Evolutionary conservation across 1,140 invertebrate genomes (phyloP).

Genomic region (Saxidomus purpurata): DNA sequence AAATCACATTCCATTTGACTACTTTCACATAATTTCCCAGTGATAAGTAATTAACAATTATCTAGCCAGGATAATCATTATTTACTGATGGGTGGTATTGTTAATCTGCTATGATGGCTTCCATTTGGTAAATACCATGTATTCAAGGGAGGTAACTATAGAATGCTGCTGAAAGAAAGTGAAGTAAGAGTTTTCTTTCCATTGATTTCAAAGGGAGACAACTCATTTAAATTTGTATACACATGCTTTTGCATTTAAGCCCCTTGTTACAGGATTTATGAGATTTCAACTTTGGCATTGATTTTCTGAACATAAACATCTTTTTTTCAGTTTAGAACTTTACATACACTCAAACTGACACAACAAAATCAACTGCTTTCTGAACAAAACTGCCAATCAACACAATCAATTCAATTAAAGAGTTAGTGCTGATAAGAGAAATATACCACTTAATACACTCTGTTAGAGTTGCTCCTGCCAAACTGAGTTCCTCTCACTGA

Average conservation of each 20-base stretch:
- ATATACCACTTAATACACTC: not conserved
- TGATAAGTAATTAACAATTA: constrained; percentile 38
- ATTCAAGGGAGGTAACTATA: not conserved
- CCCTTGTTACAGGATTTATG: too few relatives aligned
- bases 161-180: not conserved
- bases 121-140: not conserved
- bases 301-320: too few relatives aligned
- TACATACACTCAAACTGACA: too few relatives aligned
- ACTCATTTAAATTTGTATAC: not conserved
- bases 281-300: too few relatives aligned
- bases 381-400: too few relatives aligned
- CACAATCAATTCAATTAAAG: too few relatives aligned
- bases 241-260: too few relatives aligned
- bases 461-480: not conserved
- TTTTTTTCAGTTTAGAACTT: too few relatives aligned
- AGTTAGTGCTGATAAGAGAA: not conserved
- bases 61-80: constrained; percentile 19
- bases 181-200: not conserved
- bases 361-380: too few relatives aligned
- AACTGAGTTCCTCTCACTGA: not conserved
- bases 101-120: constrained; percentile 12
- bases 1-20: not conserved
- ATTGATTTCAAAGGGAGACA: not conserved
- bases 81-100: not conserved
- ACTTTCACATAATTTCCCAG: not conserved